A percentile compares a stretch with the other conserved stretches of the same genome.
These are phyloP conservation scores for Wasmannia auropunctata DNA, from an alignment of 1,140 invertebrate species.

Conservation along the genomic window DNA sequence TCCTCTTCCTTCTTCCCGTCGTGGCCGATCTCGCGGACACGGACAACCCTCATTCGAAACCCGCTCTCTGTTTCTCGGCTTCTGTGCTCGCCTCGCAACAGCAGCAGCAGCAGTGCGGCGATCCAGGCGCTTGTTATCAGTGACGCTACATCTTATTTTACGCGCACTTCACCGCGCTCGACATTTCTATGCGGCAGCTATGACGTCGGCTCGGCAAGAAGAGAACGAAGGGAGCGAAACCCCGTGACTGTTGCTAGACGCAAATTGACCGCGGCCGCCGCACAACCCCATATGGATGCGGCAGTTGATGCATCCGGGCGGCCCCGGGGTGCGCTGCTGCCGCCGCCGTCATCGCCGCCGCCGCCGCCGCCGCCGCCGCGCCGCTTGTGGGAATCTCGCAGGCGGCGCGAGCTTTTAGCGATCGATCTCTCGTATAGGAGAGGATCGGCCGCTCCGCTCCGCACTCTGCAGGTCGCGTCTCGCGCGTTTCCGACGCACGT, in stretches of 20 bases:
- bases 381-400: constrained; percentile 69
- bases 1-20: not conserved
- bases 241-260: constrained; percentile 83
- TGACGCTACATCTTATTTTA: constrained; percentile 85
- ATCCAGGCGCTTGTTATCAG: constrained; percentile 81
- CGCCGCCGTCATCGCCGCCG: too few species aligned
- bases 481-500: not conserved
- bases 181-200: constrained; percentile 85
- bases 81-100: constrained; percentile 1
- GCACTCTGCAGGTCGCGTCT: constrained; percentile 4
- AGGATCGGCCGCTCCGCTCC: constrained; percentile 9
- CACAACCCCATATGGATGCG: constrained; percentile 71
- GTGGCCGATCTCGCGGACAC: constrained; percentile 20
- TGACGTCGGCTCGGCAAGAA: constrained; percentile 82
- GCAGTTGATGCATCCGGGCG: not conserved
- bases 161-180: constrained; percentile 81
- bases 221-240: constrained; percentile 74
- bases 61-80: constrained; percentile 28
- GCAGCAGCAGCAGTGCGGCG: not conserved
- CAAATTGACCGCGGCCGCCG: constrained; percentile 82
- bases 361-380: too few species aligned
- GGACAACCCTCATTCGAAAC: constrained; percentile 47
- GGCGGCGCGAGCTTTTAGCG: constrained; percentile 63
- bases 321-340: constrained; percentile 5
- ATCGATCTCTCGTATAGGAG: constrained; percentile 68